These are phyloP conservation scores for Hydropotes inermis DNA, from an alignment of 2,113 vertebrate genomes.

Conservation along the genomic window DNA sequence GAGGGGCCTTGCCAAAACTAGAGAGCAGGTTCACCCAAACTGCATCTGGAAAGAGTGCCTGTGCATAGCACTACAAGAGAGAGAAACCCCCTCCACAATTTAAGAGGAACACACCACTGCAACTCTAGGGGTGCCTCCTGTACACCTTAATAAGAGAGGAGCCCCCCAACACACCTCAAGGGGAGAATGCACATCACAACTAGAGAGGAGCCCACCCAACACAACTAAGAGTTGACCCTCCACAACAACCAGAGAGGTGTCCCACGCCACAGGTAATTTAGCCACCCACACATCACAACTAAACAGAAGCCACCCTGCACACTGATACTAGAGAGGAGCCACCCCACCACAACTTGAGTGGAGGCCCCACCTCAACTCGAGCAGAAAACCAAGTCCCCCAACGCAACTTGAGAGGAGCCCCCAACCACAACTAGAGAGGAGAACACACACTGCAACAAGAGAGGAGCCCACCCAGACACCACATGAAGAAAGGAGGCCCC, in stretches of 20 bases:
- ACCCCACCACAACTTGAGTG: too few relatives aligned
- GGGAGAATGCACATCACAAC: background rate
- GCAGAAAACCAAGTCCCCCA: background rate
- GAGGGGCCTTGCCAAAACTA: background rate
- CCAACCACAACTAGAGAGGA: background rate
- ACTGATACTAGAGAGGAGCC: background rate
- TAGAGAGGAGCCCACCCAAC: background rate
- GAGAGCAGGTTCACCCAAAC: background rate
- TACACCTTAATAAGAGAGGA: background rate
- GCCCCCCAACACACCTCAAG: background rate
- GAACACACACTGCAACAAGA: background rate
- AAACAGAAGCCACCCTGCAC: background rate
- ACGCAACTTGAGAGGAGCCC: background rate
- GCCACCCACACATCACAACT: background rate
- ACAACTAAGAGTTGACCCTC: background rate
- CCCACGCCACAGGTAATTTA: background rate
- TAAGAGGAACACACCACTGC: background rate
- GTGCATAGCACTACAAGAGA: background rate
- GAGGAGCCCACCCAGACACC: background rate
- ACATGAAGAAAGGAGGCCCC: background rate
- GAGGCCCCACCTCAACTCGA: background rate
- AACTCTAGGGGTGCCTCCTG: background rate
- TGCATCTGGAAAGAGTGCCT: background rate
- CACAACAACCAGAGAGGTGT: background rate
- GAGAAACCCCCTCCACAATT: background rate